Percentiles rank a stretch among this genome's conserved stretches.
phyloP scores from a whole-genome alignment of 2,797 vertebrate species.

The Phyllotis vaccarum region DNA sequence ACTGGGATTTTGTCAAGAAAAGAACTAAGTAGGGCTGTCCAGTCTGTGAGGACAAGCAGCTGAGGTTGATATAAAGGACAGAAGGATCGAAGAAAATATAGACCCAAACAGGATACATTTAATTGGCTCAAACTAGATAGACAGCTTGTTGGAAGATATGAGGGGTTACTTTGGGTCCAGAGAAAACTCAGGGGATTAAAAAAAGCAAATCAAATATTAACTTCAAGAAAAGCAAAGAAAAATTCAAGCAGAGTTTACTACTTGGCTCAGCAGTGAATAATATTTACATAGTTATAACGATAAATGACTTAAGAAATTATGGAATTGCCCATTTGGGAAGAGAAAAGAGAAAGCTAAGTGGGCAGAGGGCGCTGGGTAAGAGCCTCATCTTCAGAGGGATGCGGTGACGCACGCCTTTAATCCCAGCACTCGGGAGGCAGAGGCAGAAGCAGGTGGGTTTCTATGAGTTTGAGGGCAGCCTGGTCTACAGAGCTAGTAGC shows the following conservation, averaged over 20 bases:
- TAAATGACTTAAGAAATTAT: background rate
- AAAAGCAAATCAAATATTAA: background rate
- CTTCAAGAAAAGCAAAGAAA: slow-evolving; percentile 48
- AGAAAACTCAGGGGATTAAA: background rate
- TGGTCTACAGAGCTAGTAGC: background rate
- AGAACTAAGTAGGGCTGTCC: background rate
- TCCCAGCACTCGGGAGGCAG: background rate
- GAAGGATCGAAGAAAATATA: background rate
- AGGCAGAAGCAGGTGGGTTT: background rate
- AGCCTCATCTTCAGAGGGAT: background rate
- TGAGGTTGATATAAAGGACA: background rate
- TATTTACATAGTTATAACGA: background rate
- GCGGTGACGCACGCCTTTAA: background rate
- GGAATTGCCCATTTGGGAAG: background rate
- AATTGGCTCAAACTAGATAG: background rate
- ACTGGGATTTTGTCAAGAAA: background rate
- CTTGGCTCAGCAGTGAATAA: background rate
- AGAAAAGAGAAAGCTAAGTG: background rate
- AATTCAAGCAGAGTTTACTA: background rate
- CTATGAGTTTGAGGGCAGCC: background rate
- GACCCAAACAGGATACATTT: background rate
- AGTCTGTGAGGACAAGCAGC: background rate
- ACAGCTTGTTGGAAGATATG: background rate
- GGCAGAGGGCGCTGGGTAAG: background rate
- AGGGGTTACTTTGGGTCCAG: background rate